phyloP scores from a whole-genome alignment of 37 sponge, comb jelly and placozoan species.

The Mnemiopsis leidyi region DNA sequence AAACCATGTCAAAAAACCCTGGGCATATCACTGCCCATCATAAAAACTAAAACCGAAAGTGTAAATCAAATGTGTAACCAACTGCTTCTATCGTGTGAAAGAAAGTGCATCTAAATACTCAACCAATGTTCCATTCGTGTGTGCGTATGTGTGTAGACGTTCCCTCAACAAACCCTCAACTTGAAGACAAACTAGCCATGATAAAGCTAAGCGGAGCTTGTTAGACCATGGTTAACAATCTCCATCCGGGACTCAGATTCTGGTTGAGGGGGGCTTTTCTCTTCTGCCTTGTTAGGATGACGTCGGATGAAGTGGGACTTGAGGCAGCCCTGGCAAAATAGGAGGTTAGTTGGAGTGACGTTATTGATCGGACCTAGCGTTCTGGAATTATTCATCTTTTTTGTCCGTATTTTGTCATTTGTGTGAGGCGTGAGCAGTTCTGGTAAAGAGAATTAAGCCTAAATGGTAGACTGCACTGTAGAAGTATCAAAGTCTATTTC shows the following conservation, averaged over 20 bases:
- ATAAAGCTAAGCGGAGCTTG: constrained; percentile 20
- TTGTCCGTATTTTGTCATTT: too few relatives aligned
- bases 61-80: too few relatives aligned
- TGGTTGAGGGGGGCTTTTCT: neutral
- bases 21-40: neutral
- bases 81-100: too few relatives aligned
- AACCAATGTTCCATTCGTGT: neutral
- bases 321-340: constrained; percentile 42
- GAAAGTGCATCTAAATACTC: neutral
- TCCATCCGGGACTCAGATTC: constrained; percentile 13
- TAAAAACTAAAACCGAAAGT: constrained; percentile 7
- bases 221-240: neutral
- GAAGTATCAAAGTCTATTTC: neutral
- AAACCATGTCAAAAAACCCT: neutral
- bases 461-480: neutral
- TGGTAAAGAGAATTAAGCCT: too few relatives aligned
- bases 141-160: neutral
- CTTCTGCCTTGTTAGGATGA: constrained; percentile 26
- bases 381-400: too few relatives aligned
- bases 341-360: too few relatives aligned
- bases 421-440: too few relatives aligned
- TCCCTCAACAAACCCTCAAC: neutral
- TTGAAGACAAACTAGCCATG: neutral
- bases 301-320: constrained; percentile 65
- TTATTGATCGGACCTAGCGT: too few relatives aligned